Base-by-base conservation (phyloP, 2,113 vertebrate genomes). In the Zingel zingel region DNA sequence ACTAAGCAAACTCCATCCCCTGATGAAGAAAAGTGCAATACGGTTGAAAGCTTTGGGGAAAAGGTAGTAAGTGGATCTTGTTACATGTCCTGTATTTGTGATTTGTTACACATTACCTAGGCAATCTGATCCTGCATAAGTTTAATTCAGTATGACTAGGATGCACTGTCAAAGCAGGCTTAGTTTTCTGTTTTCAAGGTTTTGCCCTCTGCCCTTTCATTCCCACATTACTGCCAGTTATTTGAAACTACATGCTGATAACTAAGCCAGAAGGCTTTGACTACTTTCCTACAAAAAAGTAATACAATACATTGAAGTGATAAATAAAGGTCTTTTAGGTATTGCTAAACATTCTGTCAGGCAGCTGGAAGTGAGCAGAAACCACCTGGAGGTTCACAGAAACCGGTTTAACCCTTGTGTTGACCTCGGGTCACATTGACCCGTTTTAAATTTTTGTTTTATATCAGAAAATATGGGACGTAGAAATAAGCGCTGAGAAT, bases 151-250 rank as follows among this genome's bases (percentile, higher is more conserved):
- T 36, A 27, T n/a, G 47, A 19, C 0, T 25, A 10, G 8, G 5
- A 23, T 21, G 3, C 5, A 12, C 6, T 2, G 9, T 74, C 11
- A 36, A 47, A 79, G 6, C 18, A 54, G 45, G 50, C 51, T 54
- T 56, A 27, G 27, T 51, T 68, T 73, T 14, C 67, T 61, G 23
- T 1, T 75, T 23, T 39, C 27, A 0, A 0, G 27, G 23, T 15
- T 45, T 59, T 61, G 69, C n/a, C 15, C 69, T 77, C 19, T n/a
- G n/a, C 36, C 13, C 25, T 15, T 19, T 74, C 79, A 51, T 79
- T 61, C 53, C 47, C 14, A 33, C 21, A 33, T 23, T 12, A 63
- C 7, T 18, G 10, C 18, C 67, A 45, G 57, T 74, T 15, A 84
- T 58, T 51, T 72, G 12, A 83, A 54, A 66, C 43, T 21, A 27